These are phyloP conservation scores for Diadema setosum DNA, from an alignment of 35 echinoderm and acorn worm genomes.

Conservation along the genomic window DNA sequence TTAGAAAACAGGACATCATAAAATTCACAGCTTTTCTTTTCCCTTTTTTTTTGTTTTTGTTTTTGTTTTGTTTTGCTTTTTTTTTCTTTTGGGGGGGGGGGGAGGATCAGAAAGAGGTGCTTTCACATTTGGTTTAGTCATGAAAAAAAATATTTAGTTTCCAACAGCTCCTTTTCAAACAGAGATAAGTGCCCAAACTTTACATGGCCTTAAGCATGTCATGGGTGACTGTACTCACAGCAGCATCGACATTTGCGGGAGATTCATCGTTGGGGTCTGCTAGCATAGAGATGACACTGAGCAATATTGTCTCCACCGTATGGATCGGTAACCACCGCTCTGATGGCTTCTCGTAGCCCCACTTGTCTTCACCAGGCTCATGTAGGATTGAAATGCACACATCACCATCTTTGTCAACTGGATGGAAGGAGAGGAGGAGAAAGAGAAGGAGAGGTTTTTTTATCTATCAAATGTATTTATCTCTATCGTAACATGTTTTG, in stretches of 20 bases:
- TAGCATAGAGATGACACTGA: constrained; percentile 98
- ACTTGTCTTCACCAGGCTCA: constrained; percentile 99
- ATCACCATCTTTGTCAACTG: constrained; percentile 82
- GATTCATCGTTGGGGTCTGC: constrained; percentile 97
- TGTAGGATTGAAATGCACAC: constrained; percentile 99
- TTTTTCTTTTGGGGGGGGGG: no score
- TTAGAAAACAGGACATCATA: no score
- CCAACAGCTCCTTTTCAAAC: no score
- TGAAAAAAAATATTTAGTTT: no score
- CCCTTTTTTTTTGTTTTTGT: no score
- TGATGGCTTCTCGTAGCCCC: constrained; percentile 76
- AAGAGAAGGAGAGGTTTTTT: not conserved
- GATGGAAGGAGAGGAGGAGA: not conserved
- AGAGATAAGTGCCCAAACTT: no score
- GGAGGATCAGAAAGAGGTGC: no score
- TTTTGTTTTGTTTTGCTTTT: no score
- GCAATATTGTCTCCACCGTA: constrained; percentile 89
- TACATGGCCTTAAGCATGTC: no score
- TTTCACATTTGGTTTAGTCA: no score
- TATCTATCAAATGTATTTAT: not conserved
- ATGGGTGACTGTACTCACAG: constrained; percentile 66
- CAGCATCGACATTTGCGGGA: constrained; percentile 98
- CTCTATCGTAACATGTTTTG: not conserved
- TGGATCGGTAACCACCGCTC: constrained; percentile 94
- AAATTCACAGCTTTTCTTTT: no score